Conservation (phyloP, 2,888 invertebrate species). For the Sisyra terminalis region DNA sequence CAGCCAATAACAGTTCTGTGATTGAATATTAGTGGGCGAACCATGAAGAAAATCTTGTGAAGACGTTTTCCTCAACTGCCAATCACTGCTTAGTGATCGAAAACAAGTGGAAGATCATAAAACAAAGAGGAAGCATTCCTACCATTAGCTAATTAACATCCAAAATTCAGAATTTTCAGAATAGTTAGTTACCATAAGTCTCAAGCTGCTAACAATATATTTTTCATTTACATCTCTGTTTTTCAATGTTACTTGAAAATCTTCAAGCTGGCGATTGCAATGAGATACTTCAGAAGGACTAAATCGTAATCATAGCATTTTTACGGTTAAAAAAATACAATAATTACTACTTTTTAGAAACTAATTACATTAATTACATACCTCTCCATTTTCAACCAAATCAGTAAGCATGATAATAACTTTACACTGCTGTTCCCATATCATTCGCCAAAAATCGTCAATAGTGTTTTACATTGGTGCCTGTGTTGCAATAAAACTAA, state of each 20-base stretch:
- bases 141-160: neutral
- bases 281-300: conserved; percentile 86
- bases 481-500: conserved; percentile 84
- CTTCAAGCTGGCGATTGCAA: conserved; percentile 71
- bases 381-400: conserved; percentile 75
- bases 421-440: conserved; percentile 86
- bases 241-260: conserved; percentile 75
- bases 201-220: conserved; percentile 73
- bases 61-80: no score
- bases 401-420: conserved; percentile 84
- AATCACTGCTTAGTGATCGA: no score
- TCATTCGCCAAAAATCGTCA: conserved; percentile 88
- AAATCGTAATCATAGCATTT: conserved; percentile 85
- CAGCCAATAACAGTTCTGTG: no score
- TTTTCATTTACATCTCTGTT: conserved; percentile 81
- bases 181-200: conserved; percentile 44
- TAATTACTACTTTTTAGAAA: conserved; percentile 1
- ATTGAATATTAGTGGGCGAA: no score
- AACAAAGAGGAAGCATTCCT: no score
- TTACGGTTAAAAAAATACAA: conserved; percentile 36
- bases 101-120: no score
- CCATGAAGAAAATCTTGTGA: no score
- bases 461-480: conserved; percentile 75
- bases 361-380: conserved; percentile 25
- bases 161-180: neutral